Evolutionary conservation across 2,888 invertebrate genomes (phyloP), one percentile per base, ranked within the genome.

Genomic region (Crossocerus cetratus): DNA sequence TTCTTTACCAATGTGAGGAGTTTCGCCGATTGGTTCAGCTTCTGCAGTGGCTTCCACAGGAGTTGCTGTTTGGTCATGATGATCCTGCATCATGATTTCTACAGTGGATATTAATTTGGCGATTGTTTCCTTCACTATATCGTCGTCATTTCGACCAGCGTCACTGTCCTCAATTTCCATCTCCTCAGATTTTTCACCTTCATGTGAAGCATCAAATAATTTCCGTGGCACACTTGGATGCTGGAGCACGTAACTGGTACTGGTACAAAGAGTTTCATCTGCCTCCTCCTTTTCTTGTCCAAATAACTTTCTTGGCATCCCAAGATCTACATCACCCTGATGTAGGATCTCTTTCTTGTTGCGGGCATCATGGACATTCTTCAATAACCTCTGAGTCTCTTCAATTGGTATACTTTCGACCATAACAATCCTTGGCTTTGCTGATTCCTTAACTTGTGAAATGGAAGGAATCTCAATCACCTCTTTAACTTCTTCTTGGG

Each of bases 221-320:
- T 69, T 79, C 22, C 74, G 61, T 2, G 79, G 56, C 32, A 67
- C 45, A 53, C 45, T 66, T n/a, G 23, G 18, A 11, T 32, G 32
- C 8, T 32, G 32, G 8, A 11, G 32, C 3, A 32, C 32, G 5
- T 63, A 21, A 22, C 49, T 57, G 0, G 59, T 44, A 43, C 14
- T 20, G 43, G 55, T 22, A 16, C 13, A 43, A 8, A 60, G 42
- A 8, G 22, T 18, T 16, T 5, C 1, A 23, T 58, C 44, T 43
- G 63, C 55, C 23, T 58, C 54, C 2, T 56, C 45, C 18, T 18
- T 3, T 14, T 43, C 42, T 20, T 62, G 22, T 56, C 49, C 49
- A 56, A 79, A 78, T 59, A 80, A 70, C 63, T 74, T 72, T 23
- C 77, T 72, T 3, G 83, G 74, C n/a, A 80, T 71, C 45, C 82